phyloP scores from a whole-genome alignment of 2,888 invertebrate genomes.

The Parnassius mnemosyne region DNA sequence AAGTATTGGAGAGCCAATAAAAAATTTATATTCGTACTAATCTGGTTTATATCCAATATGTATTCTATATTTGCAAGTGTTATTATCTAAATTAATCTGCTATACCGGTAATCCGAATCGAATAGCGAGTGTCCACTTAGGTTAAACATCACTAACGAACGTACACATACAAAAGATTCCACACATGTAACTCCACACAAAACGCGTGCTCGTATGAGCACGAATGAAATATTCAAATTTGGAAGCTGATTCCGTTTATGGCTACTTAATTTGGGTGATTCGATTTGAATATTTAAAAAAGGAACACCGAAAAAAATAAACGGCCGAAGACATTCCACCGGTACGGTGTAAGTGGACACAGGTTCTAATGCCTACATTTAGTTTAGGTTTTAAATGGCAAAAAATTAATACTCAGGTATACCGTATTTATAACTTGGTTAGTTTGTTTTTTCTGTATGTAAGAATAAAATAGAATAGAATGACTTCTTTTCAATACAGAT shows the following conservation, averaged over 20 bases:
- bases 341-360: conserved; percentile 29
- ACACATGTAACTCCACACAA: conserved; percentile 57
- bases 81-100: conserved; percentile 5
- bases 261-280: conserved; percentile 81
- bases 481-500: too few relatives aligned
- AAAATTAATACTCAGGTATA: neutral
- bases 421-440: neutral
- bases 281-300: conserved; percentile 78
- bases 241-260: conserved; percentile 81
- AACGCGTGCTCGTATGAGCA: conserved; percentile 63
- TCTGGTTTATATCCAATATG: conserved; percentile 6
- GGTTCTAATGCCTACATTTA: conserved; percentile 26
- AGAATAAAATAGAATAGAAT: too few relatives aligned
- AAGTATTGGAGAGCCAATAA: conserved; percentile 8
- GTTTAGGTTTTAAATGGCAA: conserved; percentile 19
- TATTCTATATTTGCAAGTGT: conserved; percentile 6
- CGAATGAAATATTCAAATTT: conserved; percentile 81
- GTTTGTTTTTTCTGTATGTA: neutral
- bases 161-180: conserved; percentile 44
- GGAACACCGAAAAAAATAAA: conserved; percentile 47
- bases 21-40: conserved; percentile 1
- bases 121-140: conserved; percentile 27
- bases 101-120: conserved; percentile 29
- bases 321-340: conserved; percentile 68
- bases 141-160: conserved; percentile 42